A percentile compares a stretch with the other conserved stretches of the same genome.
phyloP scores from a whole-genome alignment of 2,797 vertebrate species.

The Monodelphis domestica region DNA sequence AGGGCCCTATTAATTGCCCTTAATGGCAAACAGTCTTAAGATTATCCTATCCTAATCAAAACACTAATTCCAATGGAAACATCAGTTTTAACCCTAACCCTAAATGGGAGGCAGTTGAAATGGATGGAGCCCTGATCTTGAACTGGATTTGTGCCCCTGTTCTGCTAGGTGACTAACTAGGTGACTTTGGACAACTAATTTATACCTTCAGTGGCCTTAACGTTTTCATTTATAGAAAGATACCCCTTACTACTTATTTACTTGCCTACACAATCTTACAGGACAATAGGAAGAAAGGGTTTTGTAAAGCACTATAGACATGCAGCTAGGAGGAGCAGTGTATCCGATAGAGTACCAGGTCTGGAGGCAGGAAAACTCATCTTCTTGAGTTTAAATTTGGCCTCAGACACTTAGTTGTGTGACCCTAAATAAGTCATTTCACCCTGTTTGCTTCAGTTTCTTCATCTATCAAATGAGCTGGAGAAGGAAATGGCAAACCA shows the following conservation, averaged over 20 bases:
- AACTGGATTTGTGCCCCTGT: background rate
- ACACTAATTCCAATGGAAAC: background rate
- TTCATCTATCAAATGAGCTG: background rate
- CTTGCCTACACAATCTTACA: background rate
- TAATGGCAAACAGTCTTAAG: background rate
- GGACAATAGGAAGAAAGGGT: background rate
- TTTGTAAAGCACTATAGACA: background rate
- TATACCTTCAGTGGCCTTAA: background rate
- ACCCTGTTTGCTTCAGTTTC: background rate
- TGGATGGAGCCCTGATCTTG: background rate
- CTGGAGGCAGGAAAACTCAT: background rate
- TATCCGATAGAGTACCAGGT: background rate
- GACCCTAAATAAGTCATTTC: background rate
- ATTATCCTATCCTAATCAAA: background rate
- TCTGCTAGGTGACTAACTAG: background rate
- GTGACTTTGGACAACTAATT: background rate
- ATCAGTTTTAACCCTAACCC: background rate
- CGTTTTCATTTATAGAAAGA: background rate
- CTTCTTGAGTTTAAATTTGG: background rate
- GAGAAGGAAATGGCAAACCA: background rate
- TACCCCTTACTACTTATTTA: background rate
- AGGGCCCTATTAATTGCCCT: background rate
- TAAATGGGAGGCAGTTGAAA: background rate
- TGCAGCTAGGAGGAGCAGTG: background rate
- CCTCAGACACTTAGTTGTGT: background rate